These are phyloP conservation scores for Turdus rufiventris DNA, from an alignment of 2,113 vertebrate genomes.

Conservation along the genomic window DNA sequence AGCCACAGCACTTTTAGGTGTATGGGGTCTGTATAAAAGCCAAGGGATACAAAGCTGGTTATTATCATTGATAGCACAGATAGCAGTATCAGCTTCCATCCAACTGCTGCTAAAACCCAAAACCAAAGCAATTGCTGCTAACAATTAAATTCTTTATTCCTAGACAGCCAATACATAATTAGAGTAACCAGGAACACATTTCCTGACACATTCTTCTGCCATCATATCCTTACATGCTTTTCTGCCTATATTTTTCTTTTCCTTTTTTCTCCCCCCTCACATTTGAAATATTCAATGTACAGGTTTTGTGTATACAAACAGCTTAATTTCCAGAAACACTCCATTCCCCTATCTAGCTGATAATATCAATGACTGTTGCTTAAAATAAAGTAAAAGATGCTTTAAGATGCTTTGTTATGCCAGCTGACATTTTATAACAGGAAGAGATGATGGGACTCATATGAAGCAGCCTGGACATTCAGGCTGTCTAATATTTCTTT, in stretches of 20 bases:
- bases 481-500: neutral
- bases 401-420: conserved; percentile 29
- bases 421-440: conserved; percentile 40
- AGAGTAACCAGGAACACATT: neutral
- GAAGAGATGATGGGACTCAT: neutral
- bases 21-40: rapidly evolving
- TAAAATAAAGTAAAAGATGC: conserved; percentile 16
- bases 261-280: rapidly evolving
- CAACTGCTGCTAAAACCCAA: neutral
- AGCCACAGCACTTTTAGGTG: neutral
- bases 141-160: neutral
- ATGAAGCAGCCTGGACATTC: neutral
- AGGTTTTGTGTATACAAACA: neutral
- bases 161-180: neutral
- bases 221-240: neutral
- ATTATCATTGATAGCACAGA: neutral
- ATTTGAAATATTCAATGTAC: neutral
- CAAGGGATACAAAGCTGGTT: neutral
- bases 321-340: conserved; percentile 8
- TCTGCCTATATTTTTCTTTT: neutral
- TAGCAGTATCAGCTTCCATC: neutral
- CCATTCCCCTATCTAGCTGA: neutral
- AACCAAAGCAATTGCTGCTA: neutral
- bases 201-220: neutral
- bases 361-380: neutral